Evolutionary conservation across 2,113 vertebrate genomes (phyloP).

Genomic region (Hippocampus comes): DNA sequence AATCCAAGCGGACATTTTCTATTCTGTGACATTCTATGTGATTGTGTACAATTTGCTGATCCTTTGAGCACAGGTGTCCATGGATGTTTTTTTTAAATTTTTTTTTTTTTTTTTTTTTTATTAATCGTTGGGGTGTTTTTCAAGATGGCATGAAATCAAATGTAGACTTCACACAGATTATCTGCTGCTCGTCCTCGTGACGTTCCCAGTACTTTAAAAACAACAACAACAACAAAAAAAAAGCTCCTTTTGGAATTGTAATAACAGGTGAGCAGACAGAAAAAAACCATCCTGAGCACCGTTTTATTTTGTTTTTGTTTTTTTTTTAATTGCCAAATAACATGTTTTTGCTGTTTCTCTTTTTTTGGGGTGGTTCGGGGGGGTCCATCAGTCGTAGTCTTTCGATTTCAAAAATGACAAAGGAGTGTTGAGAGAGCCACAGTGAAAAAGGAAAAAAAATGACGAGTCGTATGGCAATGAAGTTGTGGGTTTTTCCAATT

Average conservation of each 20-base stretch:
- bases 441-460: not conserved
- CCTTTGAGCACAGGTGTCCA: conserved; percentile 68
- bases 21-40: conserved; percentile 71
- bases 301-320: not conserved
- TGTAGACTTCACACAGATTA: conserved; percentile 70
- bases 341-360: not conserved
- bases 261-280: conserved; percentile 26
- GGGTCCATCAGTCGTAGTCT: too few relatives aligned
- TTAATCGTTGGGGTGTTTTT: conserved; percentile 38
- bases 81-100: conserved; percentile 64
- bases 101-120: conserved; percentile 40
- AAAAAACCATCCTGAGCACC: conserved; percentile 37
- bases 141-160: conserved; percentile 74
- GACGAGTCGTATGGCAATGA: not conserved
- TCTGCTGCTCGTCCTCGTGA: not conserved
- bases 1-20: conserved; percentile 68
- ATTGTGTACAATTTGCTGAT: conserved; percentile 75
- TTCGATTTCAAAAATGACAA: not conserved
- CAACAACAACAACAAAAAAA: not conserved
- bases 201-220: not conserved
- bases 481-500: not conserved
- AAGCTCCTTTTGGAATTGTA: conserved; percentile 65
- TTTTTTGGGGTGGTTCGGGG: not conserved
- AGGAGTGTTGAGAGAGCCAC: not conserved
- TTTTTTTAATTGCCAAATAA: not conserved